phyloP scores from a whole-genome alignment of 2,113 vertebrate species.

The Tachuris rubrigastra region DNA sequence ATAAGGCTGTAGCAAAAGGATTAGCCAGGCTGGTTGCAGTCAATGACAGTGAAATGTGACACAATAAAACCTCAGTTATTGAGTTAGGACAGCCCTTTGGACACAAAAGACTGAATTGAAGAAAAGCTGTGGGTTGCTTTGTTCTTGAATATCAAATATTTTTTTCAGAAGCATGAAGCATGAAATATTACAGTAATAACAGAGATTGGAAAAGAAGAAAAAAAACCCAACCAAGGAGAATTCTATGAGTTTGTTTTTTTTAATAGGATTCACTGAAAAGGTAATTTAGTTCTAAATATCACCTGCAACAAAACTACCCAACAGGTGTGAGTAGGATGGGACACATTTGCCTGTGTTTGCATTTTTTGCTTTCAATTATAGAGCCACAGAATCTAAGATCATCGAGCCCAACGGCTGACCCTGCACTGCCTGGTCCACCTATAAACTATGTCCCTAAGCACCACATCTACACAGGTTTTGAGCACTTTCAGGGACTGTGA shows the following conservation, averaged over 20 bases:
- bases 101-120: conserved; percentile 70
- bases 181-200: conserved; percentile 71
- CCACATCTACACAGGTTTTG: background rate
- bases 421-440: background rate
- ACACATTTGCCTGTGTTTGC: background rate
- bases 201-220: conserved; percentile 44
- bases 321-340: background rate
- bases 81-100: conserved; percentile 69
- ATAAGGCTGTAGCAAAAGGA: conserved; percentile 64
- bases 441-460: background rate
- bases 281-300: conserved; percentile 59
- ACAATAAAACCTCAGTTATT: conserved; percentile 68
- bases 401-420: background rate
- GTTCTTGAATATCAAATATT: conserved; percentile 66
- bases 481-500: background rate
- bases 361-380: background rate
- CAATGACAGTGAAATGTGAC: conserved; percentile 53
- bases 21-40: conserved; percentile 62
- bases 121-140: conserved; percentile 68
- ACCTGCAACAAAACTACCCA: conserved; percentile 37
- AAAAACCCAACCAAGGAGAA: background rate
- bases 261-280: conserved; percentile 49
- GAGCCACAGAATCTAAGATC: background rate
- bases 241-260: conserved; percentile 56
- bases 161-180: conserved; percentile 66